phyloP scores from a whole-genome alignment of 2,888 invertebrate species.

The Microchrysa polita region DNA sequence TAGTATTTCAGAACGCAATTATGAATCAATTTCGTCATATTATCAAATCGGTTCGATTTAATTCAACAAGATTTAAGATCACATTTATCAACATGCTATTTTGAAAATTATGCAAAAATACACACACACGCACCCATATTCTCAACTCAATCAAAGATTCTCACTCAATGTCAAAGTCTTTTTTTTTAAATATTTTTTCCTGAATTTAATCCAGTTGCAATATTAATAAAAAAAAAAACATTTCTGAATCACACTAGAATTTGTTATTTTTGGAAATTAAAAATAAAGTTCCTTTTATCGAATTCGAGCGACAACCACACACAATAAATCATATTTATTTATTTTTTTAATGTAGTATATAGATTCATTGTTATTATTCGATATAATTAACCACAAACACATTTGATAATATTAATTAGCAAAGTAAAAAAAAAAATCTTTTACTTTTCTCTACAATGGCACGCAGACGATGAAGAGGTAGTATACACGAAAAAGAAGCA shows the following conservation, averaged over 20 bases:
- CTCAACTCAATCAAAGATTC: background rate
- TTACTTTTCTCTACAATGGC: slow-evolving; percentile 1
- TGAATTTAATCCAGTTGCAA: slow-evolving; percentile 14
- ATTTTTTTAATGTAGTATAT: background rate
- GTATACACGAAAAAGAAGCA: background rate
- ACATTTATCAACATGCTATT: too few species aligned
- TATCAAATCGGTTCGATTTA: too few species aligned
- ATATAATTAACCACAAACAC: slow-evolving; percentile 33
- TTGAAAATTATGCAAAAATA: background rate
- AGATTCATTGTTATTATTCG: too few species aligned
- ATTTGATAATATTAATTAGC: slow-evolving; percentile 20
- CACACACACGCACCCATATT: too few species aligned
- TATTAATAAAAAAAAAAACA: background rate
- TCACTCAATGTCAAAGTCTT: background rate
- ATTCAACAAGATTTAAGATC: too few species aligned
- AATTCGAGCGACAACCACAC: slow-evolving; percentile 1
- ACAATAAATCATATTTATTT: background rate
- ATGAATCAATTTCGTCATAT: too few species aligned
- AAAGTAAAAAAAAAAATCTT: slow-evolving; percentile 7
- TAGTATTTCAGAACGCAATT: too few species aligned
- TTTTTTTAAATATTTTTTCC: too few species aligned
- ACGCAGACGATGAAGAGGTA: background rate
- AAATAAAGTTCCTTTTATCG: slow-evolving; percentile 6
- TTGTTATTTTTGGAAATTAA: slow-evolving; percentile 27
- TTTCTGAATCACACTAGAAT: slow-evolving; percentile 25